Percentiles rank a stretch among this genome's conserved stretches.
Conservation (phyloP, 1,140 invertebrate species). For the Drosophila azteca region DNA sequence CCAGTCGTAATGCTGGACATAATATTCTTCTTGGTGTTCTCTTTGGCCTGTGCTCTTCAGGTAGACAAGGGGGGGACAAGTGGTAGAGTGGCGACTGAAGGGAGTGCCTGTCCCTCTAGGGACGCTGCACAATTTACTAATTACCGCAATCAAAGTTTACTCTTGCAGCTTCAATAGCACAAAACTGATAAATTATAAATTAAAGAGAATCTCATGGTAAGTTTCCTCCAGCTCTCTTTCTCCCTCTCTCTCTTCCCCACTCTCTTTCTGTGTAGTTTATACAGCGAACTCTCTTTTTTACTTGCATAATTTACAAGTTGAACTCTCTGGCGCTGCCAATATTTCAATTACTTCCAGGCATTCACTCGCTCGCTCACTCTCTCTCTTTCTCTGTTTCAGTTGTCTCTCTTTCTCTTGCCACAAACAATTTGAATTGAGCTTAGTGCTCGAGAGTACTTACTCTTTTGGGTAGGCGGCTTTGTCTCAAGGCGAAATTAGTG, state of each 20-base stretch:
- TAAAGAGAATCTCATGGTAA: constrained; percentile 72
- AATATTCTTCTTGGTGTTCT: not conserved
- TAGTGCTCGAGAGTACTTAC: constrained; percentile 28
- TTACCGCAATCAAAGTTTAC: constrained; percentile 74
- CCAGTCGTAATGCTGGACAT: not conserved
- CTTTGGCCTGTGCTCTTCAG: not conserved
- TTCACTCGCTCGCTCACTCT: not conserved
- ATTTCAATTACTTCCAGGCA: constrained; percentile 62
- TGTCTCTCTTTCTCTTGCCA: constrained; percentile 3
- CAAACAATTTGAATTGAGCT: constrained; percentile 53
- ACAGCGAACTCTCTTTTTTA: constrained; percentile 7
- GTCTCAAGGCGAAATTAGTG: constrained; percentile 77
- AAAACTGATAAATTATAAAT: constrained; percentile 75
- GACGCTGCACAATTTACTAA: constrained; percentile 67
- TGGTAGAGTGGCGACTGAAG: too few relatives aligned
- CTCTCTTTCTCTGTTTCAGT: not conserved
- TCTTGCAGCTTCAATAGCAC: constrained; percentile 43
- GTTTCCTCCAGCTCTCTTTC: constrained; percentile 13
- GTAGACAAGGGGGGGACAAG: not conserved
- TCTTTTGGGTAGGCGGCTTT: constrained; percentile 60
- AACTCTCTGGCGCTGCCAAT: constrained; percentile 53
- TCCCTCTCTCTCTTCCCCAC: not conserved
- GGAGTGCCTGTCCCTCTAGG: constrained; percentile 2
- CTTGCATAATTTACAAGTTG: constrained; percentile 62
- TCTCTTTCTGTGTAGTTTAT: not conserved